phyloP scores from a whole-genome alignment of 2,797 vertebrate species.

The Borostomias antarcticus region DNA sequence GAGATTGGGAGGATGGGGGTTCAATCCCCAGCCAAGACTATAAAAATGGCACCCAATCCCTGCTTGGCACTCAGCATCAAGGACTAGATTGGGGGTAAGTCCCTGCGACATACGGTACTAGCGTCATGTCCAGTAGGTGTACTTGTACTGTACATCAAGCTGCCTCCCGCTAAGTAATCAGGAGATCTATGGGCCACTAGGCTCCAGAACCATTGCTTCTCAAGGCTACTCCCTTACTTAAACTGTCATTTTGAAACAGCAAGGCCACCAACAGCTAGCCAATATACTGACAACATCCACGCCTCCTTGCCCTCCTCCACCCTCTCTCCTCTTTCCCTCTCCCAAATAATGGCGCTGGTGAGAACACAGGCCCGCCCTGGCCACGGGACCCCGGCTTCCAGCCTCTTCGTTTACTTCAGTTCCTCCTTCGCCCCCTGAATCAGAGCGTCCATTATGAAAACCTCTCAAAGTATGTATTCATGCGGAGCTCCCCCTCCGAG shows the following conservation, averaged over 20 bases:
- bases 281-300: conserved; percentile 70
- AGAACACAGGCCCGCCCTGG: conserved; percentile 66
- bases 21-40: no score
- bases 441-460: conserved; percentile 67
- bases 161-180: no score
- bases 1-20: no score
- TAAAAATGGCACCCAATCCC: no score
- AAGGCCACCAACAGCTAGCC: conserved; percentile 52
- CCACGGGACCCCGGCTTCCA: conserved; percentile 56
- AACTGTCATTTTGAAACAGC: conserved; percentile 56
- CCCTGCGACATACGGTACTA: no score
- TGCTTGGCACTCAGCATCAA: no score
- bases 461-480: conserved; percentile 68
- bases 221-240: no score
- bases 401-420: conserved; percentile 57
- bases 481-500: conserved; percentile 54
- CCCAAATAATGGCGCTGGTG: conserved; percentile 62
- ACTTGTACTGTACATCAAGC: no score
- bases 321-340: neutral
- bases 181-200: no score
- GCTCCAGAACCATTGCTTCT: no score
- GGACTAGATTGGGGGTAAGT: no score
- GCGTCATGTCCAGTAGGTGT: no score
- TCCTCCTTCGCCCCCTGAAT: conserved; percentile 64
- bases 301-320: neutral